A percentile compares a stretch with the other conserved stretches of the same genome.
Evolutionary conservation across 2,797 vertebrate species (phyloP).

Genomic region (Pogoniulus pusillus): DNA sequence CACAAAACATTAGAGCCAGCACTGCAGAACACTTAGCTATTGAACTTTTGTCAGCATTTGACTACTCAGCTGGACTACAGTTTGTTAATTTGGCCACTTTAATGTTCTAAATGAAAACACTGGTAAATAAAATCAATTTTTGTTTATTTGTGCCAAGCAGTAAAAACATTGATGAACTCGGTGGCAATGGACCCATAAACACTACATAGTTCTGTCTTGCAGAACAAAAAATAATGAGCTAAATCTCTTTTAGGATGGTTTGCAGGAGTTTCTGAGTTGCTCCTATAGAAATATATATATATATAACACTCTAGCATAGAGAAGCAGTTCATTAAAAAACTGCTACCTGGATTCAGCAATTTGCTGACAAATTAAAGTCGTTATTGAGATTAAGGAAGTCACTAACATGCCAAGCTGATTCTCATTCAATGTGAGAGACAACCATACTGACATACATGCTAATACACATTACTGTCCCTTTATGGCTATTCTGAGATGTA

Average conservation of each 20-base stretch:
- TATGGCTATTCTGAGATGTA: background rate
- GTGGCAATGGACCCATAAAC: background rate
- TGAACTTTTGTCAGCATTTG: slow-evolving; percentile 14
- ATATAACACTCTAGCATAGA: background rate
- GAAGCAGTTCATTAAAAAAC: background rate
- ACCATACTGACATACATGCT: background rate
- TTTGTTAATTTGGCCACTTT: background rate
- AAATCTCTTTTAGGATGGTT: background rate
- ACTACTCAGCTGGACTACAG: background rate
- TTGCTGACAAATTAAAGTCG: background rate
- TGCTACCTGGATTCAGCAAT: background rate
- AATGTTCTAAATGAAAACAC: background rate
- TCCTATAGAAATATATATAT: background rate
- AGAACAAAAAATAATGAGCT: background rate
- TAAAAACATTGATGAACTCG: background rate
- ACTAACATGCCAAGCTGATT: background rate
- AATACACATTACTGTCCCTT: background rate
- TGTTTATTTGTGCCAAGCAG: background rate
- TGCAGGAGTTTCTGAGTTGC: background rate
- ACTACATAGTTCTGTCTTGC: background rate
- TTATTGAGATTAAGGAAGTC: background rate
- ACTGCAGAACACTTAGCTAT: background rate
- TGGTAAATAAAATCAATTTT: background rate
- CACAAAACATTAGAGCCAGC: background rate
- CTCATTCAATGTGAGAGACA: background rate